Base-by-base conservation (phyloP, 2,888 invertebrate species). In the Escarpia spicata region DNA sequence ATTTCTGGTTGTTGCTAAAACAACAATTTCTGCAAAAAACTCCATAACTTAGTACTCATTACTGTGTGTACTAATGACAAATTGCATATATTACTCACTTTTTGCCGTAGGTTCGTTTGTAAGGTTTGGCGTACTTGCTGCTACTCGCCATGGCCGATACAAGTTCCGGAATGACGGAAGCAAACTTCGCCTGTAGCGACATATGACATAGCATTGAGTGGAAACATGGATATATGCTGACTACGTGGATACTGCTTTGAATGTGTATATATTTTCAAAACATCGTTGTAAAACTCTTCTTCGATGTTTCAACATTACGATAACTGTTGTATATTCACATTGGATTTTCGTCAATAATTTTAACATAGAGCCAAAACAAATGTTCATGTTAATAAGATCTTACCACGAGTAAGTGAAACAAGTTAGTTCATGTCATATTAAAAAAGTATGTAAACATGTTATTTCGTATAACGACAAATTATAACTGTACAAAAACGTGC, bases 111-210 rank as follows among this genome's bases (percentile, higher is more conserved):
- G 93, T 90, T n/a, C 93, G 44, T 52, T 93, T 93, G 93, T 94
- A 94, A 0, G 93, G 92, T 43, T 92, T 93, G 9, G 91, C n/a
- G 92, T 94, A 94, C n/a, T 93, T 93, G 90, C 75, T 92, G 37
- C 92, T 92, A 58, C 92, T 92, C 12, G 92, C 93, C 37, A 93
- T 43, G 75, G 92, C 91, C 91, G 92, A 91, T 4, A 92, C 94
- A 45, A 93, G 75, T 92, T 93, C 94, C 37, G 93, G 94, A 60
- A 93, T 93, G 15, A 94, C 90, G 60, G 91, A 90, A 37, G 93
- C 91, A 92, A 94, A 93, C 94, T 94, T 92, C 60, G 94, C 94
- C 94, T 94, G 45, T 43, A 92, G 92, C 19, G 3, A 4, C 19
- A 15, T 2, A 26, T 26, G 19, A 75, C 75, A 75, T 2, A 26